Evolutionary conservation across 1,140 invertebrate species (phyloP).

Genomic region (Trichonephila clavata): DNA sequence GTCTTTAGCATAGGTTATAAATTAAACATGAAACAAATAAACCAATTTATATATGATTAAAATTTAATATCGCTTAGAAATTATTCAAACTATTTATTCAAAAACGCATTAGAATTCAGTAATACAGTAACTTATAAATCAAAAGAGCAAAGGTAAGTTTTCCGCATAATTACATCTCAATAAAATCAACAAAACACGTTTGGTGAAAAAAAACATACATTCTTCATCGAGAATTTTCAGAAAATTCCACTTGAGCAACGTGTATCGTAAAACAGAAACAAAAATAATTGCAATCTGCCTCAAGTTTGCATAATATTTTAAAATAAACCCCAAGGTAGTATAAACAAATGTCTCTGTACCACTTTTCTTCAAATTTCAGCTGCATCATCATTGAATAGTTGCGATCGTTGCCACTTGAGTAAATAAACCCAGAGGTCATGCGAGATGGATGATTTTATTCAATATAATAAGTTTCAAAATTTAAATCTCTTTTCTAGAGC

Average conservation of each 20-base stretch:
- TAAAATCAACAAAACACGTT: neutral
- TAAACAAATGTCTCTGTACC: neutral
- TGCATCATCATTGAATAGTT: constrained; percentile 38
- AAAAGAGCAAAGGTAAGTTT: neutral
- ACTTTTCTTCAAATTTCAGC: neutral
- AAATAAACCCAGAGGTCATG: neutral
- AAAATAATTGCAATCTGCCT: neutral
- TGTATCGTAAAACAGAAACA: neutral
- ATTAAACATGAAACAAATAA: too few species aligned
- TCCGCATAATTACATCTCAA: neutral
- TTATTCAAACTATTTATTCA: neutral
- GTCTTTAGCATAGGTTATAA: too few species aligned
- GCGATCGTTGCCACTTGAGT: constrained; percentile 17
- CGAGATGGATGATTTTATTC: neutral
- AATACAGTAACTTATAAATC: neutral
- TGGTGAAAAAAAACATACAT: neutral
- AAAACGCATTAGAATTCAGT: neutral
- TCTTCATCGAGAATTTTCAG: neutral
- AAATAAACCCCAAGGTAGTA: neutral
- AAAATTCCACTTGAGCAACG: neutral
- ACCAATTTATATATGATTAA: too few species aligned
- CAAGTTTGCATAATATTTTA: neutral
- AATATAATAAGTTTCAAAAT: constrained; percentile 2
- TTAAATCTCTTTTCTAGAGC: neutral
- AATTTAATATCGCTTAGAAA: too few species aligned